Evolutionary conservation across 2,113 vertebrate species (phyloP), one percentile per base, ranked within the genome.

Genomic region (Columbina picui): DNA sequence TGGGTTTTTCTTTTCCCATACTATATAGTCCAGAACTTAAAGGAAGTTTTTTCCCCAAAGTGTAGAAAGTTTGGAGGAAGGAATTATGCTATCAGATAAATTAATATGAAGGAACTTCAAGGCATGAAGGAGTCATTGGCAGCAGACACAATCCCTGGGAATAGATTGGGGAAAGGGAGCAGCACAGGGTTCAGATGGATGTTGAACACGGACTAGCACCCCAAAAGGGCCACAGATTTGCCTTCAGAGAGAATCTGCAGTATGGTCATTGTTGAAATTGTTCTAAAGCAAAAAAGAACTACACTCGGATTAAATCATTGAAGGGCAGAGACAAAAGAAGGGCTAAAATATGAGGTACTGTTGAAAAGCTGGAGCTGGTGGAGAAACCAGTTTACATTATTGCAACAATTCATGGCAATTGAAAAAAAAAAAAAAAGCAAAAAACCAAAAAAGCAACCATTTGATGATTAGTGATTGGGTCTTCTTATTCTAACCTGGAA

Each of bases 41-140:
- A 8, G 27, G 17, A 45, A 0, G 0, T 41, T 55, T 1, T 43
- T 89, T 69, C n/a, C 26, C 6, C 14, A 15, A 64, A 23, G 4
- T 16, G 12, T 39, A 60, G 12, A 73, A 94, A 50, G 69, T 23
- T 19, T 63, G 27, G 26, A 68, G 10, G 21, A 68, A 84, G 47
- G 23, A 84, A 41, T 39, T 76, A 32, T 45, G 9, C 9, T 73
- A 26, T 29, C 16, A 30, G 29, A 41, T 20, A 60, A 78, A 30
- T 36, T 1, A 74, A 41, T 39, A 8, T 9, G 34, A 50, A 73
- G 7, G 16, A 64, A 61, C 5, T 21, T 74, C 34, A 29, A 85
- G 25, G 10, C 16, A 34, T 43, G n/a, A 59, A 64, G 43, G 17
- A 63, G 13, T 29, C 5, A 29, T 10, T 53, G 41, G 32, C 9